Evolutionary conservation across 1,140 invertebrate genomes (phyloP), one percentile per base, ranked within the genome.

Genomic region (Chionoecetes opilio): DNA sequence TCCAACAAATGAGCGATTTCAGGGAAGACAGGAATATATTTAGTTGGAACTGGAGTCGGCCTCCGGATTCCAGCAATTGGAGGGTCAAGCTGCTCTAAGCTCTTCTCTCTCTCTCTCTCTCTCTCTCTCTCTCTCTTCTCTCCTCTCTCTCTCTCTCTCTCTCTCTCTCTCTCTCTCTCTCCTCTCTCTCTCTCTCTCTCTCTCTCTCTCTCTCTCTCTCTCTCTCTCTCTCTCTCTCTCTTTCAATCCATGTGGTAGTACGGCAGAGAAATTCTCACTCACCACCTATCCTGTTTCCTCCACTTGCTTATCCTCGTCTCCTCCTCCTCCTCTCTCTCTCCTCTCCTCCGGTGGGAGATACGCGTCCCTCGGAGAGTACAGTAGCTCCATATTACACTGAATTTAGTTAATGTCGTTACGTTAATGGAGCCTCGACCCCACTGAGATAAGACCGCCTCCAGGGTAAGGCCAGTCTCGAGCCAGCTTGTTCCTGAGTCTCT

Each of bases 361-460:
- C 63, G 63, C 63, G 63, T 75, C 63, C 63, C 63, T 75, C 38
- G 90, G 41, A 29, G 82, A 26, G 88, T 82, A 85, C 26, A 38
- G 14, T 29, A 17, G 26, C 31, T 82, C 37, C n/a, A 85, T 93
- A 85, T 93, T 93, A 93, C 82, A 85, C 82, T 38, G 85, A 75
- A 93, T 85, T 93, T 93, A 41, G 91, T 93, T 93, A 85, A 38
- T 85, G 91, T 93, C 82, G 85, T 85, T 85, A 85, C 82, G 35
- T 82, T 93, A 93, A 93, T 85, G 91, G 91, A 38, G 21, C 37
- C 91, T 85, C 82, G 29, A 90, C 88, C 46, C 37, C 29, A 29
- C 38, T 35, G 37, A 90, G 88, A 90, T 90, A 90, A 90, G 35
- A 38, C 88, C 88, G 88, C 46, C 88, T 38, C 37, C 46, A 14